A percentile compares a stretch with the other conserved stretches of the same genome.
phyloP scores from a whole-genome alignment of 2,888 invertebrate species.

The Suillia variegata region DNA sequence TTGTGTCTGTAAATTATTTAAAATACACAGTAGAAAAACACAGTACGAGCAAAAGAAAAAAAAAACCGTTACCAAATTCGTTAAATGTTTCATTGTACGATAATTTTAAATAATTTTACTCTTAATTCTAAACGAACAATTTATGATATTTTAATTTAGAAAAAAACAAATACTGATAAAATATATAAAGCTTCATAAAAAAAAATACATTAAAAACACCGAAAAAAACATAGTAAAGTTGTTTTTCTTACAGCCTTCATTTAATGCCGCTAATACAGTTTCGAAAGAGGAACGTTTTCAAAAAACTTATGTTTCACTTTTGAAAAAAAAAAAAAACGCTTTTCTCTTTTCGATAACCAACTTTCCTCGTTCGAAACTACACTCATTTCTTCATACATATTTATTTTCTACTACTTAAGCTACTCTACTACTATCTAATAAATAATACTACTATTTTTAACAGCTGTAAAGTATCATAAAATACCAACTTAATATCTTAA shows the following conservation, averaged over 20 bases:
- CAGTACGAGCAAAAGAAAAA: background rate
- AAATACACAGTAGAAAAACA: too few relatives aligned
- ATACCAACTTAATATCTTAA: background rate
- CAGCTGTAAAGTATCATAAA: slow-evolving; percentile 43
- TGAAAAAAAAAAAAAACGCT: slow-evolving; percentile 22
- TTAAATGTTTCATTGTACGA: slow-evolving; percentile 58
- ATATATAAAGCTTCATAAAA: slow-evolving; percentile 22
- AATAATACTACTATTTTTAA: slow-evolving; percentile 35
- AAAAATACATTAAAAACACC: slow-evolving; percentile 39
- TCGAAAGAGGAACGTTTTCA: background rate
- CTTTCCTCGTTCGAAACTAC: slow-evolving; percentile 8
- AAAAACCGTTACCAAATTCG: slow-evolving; percentile 26
- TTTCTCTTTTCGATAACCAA: slow-evolving; percentile 14
- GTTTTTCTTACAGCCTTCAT: slow-evolving; percentile 15
- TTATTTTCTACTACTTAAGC: slow-evolving; percentile 34
- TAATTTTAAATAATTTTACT: slow-evolving; percentile 35
- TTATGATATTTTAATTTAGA: too few relatives aligned
- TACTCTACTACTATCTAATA: too few relatives aligned
- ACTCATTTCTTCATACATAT: slow-evolving; percentile 22
- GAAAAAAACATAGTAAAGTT: slow-evolving; percentile 31
- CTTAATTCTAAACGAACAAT: slow-evolving; percentile 37
- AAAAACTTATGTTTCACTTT: too few relatives aligned
- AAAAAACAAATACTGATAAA: background rate
- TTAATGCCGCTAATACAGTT: background rate
- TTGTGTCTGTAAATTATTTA: too few relatives aligned